Evolutionary conservation across 2,113 vertebrate species (phyloP).

Genomic region (Ursus arctos): DNA sequence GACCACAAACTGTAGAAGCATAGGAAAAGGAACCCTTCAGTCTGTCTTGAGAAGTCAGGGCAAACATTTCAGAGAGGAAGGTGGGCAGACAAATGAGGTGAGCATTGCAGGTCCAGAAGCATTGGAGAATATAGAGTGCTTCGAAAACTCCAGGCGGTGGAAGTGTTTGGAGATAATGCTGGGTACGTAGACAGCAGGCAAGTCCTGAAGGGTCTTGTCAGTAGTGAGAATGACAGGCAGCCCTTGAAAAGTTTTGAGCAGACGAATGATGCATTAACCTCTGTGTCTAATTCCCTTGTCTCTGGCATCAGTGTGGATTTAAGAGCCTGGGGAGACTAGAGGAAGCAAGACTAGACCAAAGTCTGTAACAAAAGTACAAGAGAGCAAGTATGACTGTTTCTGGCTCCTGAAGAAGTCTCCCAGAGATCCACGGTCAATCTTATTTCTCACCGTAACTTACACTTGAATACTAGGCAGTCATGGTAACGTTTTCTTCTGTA

Average conservation of each 20-base stretch:
- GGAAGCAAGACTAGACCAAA: background rate
- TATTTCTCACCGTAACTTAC: background rate
- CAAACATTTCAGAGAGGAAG: background rate
- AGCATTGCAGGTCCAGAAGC: background rate
- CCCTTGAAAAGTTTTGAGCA: background rate
- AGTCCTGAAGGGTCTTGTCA: background rate
- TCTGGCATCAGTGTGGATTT: background rate
- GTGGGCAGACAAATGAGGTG: background rate
- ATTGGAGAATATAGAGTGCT: background rate
- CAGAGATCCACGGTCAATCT: background rate
- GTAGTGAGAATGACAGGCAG: background rate
- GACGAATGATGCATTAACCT: background rate
- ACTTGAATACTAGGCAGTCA: background rate
- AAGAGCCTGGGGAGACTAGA: background rate
- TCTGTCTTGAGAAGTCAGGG: background rate
- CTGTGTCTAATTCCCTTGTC: background rate
- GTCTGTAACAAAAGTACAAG: conserved; percentile 14
- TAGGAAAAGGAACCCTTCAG: background rate
- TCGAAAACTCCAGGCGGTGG: background rate
- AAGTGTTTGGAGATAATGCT: background rate
- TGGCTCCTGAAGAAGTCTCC: background rate
- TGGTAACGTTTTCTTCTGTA: background rate
- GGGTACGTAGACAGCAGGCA: background rate
- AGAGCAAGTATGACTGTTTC: background rate
- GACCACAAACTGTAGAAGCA: background rate